These are phyloP conservation scores for Sula dactylatra DNA, from an alignment of 2,113 vertebrate genomes.

Conservation along the genomic window DNA sequence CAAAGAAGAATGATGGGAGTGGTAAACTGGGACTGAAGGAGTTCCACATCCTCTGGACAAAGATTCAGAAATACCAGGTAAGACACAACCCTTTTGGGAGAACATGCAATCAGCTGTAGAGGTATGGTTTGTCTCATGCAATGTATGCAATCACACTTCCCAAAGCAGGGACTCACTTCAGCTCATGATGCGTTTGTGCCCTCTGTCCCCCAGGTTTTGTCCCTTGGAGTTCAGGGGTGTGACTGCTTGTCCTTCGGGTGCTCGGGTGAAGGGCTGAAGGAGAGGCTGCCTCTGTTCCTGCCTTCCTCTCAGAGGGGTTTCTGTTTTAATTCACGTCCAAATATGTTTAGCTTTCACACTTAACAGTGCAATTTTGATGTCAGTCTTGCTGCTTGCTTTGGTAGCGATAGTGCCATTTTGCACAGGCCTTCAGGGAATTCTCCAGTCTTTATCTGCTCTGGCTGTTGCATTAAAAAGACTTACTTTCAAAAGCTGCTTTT, in stretches of 20 bases:
- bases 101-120: accelerated
- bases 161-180: not conserved
- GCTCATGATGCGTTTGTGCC: not conserved
- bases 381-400: not conserved
- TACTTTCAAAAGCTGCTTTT: not conserved
- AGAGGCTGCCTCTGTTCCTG: not conserved
- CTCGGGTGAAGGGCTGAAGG: not conserved
- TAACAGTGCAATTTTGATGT: not conserved
- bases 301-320: not conserved
- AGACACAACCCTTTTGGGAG: not conserved
- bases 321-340: not conserved
- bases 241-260: not conserved
- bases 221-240: not conserved
- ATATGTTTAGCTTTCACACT: not conserved
- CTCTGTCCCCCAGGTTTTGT: not conserved
- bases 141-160: accelerated
- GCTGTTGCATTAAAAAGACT: not conserved
- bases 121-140: not conserved
- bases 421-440: not conserved
- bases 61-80: constrained; percentile 81
- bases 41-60: constrained; percentile 79
- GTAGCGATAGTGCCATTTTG: not conserved
- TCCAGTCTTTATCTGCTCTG: not conserved
- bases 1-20: constrained; percentile 71
- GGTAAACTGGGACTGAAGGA: constrained; percentile 83